Evolutionary conservation across 2,888 invertebrate genomes (phyloP).

Genomic region (Galeopsomyia nigrocyanea): DNA sequence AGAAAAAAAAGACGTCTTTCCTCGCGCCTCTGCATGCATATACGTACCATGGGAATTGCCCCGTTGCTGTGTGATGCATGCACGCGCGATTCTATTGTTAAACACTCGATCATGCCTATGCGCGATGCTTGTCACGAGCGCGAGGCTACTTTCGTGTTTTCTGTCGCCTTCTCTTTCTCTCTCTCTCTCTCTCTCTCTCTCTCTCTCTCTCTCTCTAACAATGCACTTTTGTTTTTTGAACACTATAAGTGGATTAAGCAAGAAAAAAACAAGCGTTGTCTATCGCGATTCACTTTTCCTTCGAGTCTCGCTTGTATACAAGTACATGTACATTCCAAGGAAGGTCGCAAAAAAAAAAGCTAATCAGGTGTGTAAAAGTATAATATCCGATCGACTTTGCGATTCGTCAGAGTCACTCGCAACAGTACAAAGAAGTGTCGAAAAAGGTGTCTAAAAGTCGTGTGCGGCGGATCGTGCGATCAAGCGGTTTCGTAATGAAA

Average conservation of each 20-base stretch:
- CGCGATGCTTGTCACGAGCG: no score
- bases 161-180: no score
- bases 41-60: conserved; percentile 1
- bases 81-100: background rate
- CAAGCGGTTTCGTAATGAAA: conserved; percentile 47
- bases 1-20: no score
- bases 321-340: no score
- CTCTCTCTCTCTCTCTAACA: no score
- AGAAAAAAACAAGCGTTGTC: no score
- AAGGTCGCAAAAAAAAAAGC: background rate
- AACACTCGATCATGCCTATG: background rate
- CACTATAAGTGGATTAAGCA: no score
- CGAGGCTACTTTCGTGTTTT: no score
- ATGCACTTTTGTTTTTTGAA: no score
- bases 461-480: conserved; percentile 38
- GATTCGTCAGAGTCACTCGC: conserved; percentile 37
- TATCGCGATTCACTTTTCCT: no score
- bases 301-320: no score
- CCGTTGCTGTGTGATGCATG: background rate
- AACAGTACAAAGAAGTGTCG: conserved; percentile 30
- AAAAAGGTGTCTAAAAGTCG: conserved; percentile 8
- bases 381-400: conserved; percentile 37
- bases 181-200: no score
- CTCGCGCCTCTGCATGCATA: conserved; percentile 11
- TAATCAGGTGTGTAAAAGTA: conserved; percentile 23